Conservation (phyloP, 1,140 invertebrate species). For the Conus ventricosus region DNA sequence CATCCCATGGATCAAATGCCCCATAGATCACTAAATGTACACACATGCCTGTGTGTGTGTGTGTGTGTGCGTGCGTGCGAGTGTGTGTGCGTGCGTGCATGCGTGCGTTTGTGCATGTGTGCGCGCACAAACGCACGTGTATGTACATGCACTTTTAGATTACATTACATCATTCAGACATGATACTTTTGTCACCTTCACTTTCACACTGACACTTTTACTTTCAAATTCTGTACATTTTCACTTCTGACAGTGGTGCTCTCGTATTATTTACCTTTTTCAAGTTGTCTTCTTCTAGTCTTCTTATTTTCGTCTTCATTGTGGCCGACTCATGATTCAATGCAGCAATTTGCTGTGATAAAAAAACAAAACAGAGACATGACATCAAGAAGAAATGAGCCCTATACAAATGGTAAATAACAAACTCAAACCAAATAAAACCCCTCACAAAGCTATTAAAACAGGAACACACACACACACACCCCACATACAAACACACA, state of each 20-base stretch:
- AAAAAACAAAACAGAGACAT: background rate
- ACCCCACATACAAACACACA: too few relatives aligned
- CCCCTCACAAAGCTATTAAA: too few relatives aligned
- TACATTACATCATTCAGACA: too few relatives aligned
- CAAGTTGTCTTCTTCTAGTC: conserved; percentile 71
- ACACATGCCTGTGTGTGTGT: background rate
- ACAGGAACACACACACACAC: too few relatives aligned
- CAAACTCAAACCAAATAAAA: too few relatives aligned
- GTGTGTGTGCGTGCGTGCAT: background rate
- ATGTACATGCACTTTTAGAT: background rate
- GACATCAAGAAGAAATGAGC: background rate
- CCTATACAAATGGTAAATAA: background rate
- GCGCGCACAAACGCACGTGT: background rate
- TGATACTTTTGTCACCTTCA: too few relatives aligned
- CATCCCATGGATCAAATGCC: too few relatives aligned
- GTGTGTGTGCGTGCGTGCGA: background rate
- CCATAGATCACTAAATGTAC: background rate
- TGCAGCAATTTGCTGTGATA: conserved; percentile 62
- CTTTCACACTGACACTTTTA: background rate
- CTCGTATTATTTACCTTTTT: conserved; percentile 62
- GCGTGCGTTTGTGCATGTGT: background rate
- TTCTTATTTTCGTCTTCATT: conserved; percentile 66
- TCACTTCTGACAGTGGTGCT: background rate
- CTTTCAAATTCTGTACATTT: background rate
- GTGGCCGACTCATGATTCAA: conserved; percentile 66